These are phyloP conservation scores for Sebastes kiyomatsui DNA, from an alignment of 2,797 vertebrate species.

Conservation along the genomic window DNA sequence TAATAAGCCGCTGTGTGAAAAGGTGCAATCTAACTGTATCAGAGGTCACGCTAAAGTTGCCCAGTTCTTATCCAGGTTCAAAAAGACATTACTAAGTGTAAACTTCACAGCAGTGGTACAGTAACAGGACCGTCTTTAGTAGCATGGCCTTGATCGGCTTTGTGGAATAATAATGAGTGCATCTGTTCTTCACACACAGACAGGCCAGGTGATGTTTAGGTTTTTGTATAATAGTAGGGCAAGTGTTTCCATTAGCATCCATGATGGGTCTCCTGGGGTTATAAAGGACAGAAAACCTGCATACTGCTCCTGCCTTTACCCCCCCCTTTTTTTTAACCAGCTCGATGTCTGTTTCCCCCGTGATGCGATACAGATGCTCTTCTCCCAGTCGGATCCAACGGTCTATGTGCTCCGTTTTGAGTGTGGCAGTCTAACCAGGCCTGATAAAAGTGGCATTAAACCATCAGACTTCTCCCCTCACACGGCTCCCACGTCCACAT, in stretches of 20 bases:
- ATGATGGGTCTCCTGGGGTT: slow-evolving; percentile 74
- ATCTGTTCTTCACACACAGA: slow-evolving; percentile 74
- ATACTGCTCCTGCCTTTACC: slow-evolving; percentile 44
- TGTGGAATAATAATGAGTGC: slow-evolving; percentile 77
- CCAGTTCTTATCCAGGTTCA: slow-evolving; percentile 20
- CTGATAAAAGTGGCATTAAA: slow-evolving; percentile 80
- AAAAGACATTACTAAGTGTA: slow-evolving; percentile 14
- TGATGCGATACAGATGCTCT: slow-evolving; percentile 60
- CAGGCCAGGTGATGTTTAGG: slow-evolving; percentile 81
- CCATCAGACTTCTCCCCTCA: slow-evolving; percentile 73
- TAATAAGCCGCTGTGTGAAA: neutral
- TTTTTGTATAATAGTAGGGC: slow-evolving; percentile 79
- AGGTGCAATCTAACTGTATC: slow-evolving; percentile 26
- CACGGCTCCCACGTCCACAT: slow-evolving; percentile 73
- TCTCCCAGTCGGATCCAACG: slow-evolving; percentile 37
- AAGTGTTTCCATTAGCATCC: slow-evolving; percentile 83
- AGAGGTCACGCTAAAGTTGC: slow-evolving; percentile 35
- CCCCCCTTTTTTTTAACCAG: slow-evolving; percentile 40
- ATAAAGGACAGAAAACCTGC: slow-evolving; percentile 61
- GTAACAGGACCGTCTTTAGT: slow-evolving; percentile 38
- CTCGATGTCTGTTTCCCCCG: slow-evolving; percentile 50
- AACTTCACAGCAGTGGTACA: slow-evolving; percentile 29
- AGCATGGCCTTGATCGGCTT: slow-evolving; percentile 64
- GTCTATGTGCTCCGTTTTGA: slow-evolving; percentile 48
- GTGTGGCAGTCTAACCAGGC: slow-evolving; percentile 65